Percentiles rank a stretch among this genome's conserved stretches.
phyloP scores from a whole-genome alignment of 2,113 vertebrate genomes.

The Mystacornis crossleyi region DNA sequence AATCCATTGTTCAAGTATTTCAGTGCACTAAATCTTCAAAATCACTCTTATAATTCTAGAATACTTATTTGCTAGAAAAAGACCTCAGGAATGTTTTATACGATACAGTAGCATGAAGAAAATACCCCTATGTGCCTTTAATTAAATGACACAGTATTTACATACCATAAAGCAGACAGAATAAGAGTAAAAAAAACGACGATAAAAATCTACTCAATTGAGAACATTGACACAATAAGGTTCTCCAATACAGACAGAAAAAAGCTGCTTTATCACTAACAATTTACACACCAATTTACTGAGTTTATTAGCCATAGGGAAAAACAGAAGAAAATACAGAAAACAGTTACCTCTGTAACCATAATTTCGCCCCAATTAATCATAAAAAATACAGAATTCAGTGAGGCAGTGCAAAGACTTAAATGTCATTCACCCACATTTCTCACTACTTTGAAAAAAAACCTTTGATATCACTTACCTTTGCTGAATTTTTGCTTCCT shows the following conservation, averaged over 20 bases:
- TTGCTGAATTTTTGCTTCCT: not conserved
- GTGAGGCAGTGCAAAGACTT: not conserved
- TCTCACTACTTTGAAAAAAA: not conserved
- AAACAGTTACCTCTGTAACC: not conserved
- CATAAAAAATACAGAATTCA: not conserved
- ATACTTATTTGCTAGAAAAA: not conserved
- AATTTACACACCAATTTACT: not conserved
- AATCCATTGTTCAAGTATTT: not conserved
- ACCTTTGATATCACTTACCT: not conserved
- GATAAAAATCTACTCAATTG: not conserved
- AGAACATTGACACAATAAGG: not conserved
- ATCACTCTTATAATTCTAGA: not conserved
- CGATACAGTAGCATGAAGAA: not conserved
- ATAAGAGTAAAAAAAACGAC: not conserved
- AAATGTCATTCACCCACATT: not conserved
- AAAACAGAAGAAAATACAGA: not conserved
- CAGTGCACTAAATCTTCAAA: not conserved
- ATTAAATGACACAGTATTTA: not conserved
- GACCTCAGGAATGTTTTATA: not conserved
- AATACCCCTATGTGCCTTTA: not conserved
- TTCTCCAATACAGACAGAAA: not conserved
- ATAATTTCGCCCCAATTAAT: not conserved
- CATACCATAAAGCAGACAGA: not conserved
- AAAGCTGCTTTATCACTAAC: not conserved
- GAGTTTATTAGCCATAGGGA: not conserved